A percentile compares a stretch with the other conserved stretches of the same genome.
Conservation (phyloP, 1,140 invertebrate species). For the Coptotermes formosanus region DNA sequence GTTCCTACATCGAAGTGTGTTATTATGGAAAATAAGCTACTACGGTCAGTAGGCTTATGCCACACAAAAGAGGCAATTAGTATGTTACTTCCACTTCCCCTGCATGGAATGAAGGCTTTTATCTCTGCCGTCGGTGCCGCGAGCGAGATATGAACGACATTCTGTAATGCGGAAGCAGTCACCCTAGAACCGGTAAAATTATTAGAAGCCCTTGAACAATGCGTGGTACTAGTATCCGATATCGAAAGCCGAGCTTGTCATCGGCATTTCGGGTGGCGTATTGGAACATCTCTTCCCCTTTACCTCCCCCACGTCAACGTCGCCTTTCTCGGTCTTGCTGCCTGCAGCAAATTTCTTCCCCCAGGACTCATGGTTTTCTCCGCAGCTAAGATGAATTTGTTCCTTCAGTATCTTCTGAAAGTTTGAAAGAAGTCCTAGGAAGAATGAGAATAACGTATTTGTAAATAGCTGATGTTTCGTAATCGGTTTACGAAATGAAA, state of each 20-base stretch:
- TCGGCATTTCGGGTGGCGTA: not conserved
- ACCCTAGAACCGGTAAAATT: not conserved
- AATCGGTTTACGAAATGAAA: too few species aligned
- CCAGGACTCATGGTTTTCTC: not conserved
- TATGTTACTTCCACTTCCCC: too few species aligned
- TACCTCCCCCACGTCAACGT: not conserved
- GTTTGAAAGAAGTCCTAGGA: not conserved
- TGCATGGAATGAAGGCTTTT: too few species aligned
- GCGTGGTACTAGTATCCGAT: not conserved
- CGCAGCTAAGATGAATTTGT: not conserved
- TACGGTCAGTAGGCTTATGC: too few species aligned
- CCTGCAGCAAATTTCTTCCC: not conserved
- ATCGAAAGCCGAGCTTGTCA: not conserved
- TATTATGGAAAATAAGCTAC: too few species aligned
- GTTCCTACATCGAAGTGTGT: too few species aligned
- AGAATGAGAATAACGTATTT: not conserved
- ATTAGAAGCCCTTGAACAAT: not conserved
- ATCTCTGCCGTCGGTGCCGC: too few species aligned
- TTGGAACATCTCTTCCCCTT: not conserved
- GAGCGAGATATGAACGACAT: too few species aligned
- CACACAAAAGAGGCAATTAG: too few species aligned
- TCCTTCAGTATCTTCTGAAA: not conserved
- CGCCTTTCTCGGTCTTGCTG: not conserved
- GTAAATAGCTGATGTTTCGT: too few species aligned
- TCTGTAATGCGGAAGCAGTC: too few species aligned